Base-by-base conservation (phyloP, 2,113 vertebrate species). In the Rhinolophus sinicus region DNA sequence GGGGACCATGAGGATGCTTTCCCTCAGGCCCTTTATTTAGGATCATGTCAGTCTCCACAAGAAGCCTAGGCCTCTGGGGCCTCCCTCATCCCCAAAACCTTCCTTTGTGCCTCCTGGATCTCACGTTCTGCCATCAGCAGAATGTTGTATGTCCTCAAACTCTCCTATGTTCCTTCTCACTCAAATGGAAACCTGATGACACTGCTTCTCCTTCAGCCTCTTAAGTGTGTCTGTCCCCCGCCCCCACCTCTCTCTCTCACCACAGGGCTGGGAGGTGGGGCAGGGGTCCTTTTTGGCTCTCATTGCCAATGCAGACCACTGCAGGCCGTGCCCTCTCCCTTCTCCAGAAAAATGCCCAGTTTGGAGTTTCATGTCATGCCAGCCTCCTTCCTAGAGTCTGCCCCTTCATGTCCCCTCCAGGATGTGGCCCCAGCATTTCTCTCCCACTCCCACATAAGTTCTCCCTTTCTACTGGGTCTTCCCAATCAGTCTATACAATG, bases 341-440 rank as follows among this genome's bases (percentile, higher is more conserved):
- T 76, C 10, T 38, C 19, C 33, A 87, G 56, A n/a, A 58, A 33
- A 47, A 16, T 1, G 13, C 50, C 38, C 1, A 1, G 26, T 82
- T 50, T 40, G 38, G 16, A 58, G 40, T 54, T 16, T 69, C 15
- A 2, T 5, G 28, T 13, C 47, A 28, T 44, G 8, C n/a, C 1
- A 35, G 5, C 33, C n/a, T 16, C 30, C 18, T 70, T 50, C 56
- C 47, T 52, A 28, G 62, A 26, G 8, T 22, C 22, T 2, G 5
- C 2, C 21, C 33, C 35, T 38, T n/a, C 14, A 1, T 0, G 6
- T 18, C 13, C 15, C 4, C 8, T 47, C n/a, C 0, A 24, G 5
- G 38, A 77, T 1, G 0, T 4, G 15, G n/a, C 40, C 38, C 30
- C 15, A 44, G 35, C 2, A 19, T 18, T 15, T 67, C 22, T 18